Base-by-base conservation (phyloP, 2,113 vertebrate species). In the Dipodomys ordii region DNA sequence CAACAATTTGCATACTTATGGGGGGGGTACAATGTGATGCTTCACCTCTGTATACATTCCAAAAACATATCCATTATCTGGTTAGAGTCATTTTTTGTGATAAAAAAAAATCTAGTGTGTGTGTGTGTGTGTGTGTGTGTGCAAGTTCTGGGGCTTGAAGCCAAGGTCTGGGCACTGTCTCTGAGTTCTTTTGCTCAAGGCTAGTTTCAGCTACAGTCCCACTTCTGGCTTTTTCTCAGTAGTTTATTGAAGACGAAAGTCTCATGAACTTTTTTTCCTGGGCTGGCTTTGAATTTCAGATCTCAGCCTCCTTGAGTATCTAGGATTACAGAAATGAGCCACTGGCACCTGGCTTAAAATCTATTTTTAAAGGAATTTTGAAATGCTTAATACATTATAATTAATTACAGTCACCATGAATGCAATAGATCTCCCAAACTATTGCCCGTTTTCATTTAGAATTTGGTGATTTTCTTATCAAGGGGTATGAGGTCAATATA, bases 401-500 rank as follows among this genome's bases (percentile, higher is more conserved):
- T 25, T 84, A 83, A n/a, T 13, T 19, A 35, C 13, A 25, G n/a
- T 44, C 62, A 60, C n/a, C 12, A 30, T 18, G 1, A 8, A 79
- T 25, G 4, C 15, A 35, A 30, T 6, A 28, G 22, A 74, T 16
- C 27, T 46, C 32, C 19, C 68, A 46, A 23, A 44, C 1, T 23
- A 74, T 77, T 69, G 28, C 18, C 19, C 25, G 19, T n/a, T 83
- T 69, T 22, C n/a, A 62, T 8, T 39, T 76, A 53, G 27, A 84
- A 84, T 94, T 92, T 81, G 13, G 44, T 64, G 27, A 83, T 27
- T 79, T 83, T 87, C 72, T 79, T 78, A 30, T 44, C 49, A 73
- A 89, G 35, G n/a, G 18, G n/a, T 64, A 32, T 32, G 12, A 67
- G 9, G 20, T 68, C 35, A 11, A 30, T 32, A 62, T 53, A 32